phyloP scores from a whole-genome alignment of 2,888 invertebrate genomes.

The Caenorhabditis wallacei region DNA sequence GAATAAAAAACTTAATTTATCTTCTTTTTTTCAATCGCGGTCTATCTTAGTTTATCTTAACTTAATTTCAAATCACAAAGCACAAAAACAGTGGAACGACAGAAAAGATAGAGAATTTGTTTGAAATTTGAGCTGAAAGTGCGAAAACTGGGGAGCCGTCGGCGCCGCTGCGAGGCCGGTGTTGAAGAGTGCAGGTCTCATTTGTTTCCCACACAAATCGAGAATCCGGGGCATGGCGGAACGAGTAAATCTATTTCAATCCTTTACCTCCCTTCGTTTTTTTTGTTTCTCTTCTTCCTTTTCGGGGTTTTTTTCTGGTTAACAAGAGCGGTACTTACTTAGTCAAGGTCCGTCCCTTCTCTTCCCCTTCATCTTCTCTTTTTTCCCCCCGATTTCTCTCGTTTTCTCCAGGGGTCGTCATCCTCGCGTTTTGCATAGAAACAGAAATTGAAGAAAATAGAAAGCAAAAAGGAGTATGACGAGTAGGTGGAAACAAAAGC shows the following conservation, averaged over 20 bases:
- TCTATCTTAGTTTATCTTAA: background rate
- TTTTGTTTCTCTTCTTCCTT: constrained; percentile 8
- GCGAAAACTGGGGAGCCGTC: constrained; percentile 40
- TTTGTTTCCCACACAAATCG: constrained; percentile 57
- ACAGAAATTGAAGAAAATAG: constrained; percentile 47
- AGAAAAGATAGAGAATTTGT: background rate
- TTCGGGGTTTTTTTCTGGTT: constrained; percentile 27
- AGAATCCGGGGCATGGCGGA: constrained; percentile 51
- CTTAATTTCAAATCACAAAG: constrained; percentile 25
- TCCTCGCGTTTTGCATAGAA: constrained; percentile 45
- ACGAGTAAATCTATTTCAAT: constrained; percentile 53
- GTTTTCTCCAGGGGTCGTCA: constrained; percentile 23
- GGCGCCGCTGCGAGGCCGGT: background rate
- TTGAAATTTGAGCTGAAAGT: constrained; percentile 49
- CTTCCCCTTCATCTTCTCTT: background rate
- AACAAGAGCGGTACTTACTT: constrained; percentile 43
- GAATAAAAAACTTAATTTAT: background rate
- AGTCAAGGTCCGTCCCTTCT: constrained; percentile 17
- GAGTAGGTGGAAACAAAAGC: constrained; percentile 46
- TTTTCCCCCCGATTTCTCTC: constrained; percentile 14
- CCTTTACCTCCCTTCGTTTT: background rate
- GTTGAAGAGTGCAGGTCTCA: constrained; percentile 28
- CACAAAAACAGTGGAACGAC: constrained; percentile 2
- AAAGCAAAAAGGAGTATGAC: constrained; percentile 39
- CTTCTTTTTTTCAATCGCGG: background rate